Conservation (phyloP, 2,797 vertebrate genomes). For the Perodicticus potto region DNA sequence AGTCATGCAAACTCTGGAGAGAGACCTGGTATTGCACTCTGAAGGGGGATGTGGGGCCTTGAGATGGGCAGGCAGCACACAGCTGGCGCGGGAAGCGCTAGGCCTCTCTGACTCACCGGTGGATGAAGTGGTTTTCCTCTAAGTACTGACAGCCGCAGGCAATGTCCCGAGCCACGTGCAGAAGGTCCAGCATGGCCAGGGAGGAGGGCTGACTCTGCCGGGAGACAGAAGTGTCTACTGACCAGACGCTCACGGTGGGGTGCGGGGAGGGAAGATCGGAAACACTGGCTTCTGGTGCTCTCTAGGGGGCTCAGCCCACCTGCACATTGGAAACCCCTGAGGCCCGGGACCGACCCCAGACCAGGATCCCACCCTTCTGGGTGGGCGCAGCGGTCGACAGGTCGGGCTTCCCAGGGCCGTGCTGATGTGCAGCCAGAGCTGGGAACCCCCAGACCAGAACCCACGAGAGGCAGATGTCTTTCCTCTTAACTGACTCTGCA, state of each 20-base stretch:
- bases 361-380: accelerated
- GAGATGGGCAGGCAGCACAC: accelerated
- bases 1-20: neutral
- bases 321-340: neutral
- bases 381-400: accelerated
- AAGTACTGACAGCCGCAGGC: constrained; percentile 98
- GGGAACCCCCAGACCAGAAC: neutral
- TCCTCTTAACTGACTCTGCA: neutral
- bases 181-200: constrained; percentile 96
- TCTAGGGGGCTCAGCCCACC: neutral
- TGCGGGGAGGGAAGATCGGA: neutral
- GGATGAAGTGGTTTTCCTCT: constrained; percentile 99
- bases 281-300: neutral
- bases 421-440: accelerated
- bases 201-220: constrained; percentile 95
- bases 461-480: accelerated
- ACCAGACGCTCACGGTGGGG: neutral
- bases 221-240: constrained; percentile 58
- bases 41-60: neutral
- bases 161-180: constrained; percentile 97
- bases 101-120: constrained; percentile 90
- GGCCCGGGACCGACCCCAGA: neutral
- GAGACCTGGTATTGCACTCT: neutral
- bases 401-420: neutral
- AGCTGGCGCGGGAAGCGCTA: neutral